Evolutionary conservation across 1,140 invertebrate species (phyloP).

Genomic region (Drosophila ohnishii): DNA sequence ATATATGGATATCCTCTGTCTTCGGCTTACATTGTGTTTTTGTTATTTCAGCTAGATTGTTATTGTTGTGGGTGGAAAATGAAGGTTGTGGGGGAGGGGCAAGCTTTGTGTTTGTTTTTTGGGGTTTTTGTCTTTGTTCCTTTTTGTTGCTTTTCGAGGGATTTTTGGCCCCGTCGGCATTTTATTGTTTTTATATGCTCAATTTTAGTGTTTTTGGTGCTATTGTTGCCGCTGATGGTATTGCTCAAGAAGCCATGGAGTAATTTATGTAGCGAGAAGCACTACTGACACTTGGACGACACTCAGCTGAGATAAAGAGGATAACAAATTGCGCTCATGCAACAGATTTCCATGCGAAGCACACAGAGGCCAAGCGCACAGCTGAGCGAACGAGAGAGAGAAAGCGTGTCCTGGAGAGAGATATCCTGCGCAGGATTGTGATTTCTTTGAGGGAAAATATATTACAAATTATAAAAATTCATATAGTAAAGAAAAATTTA

Average conservation of each 20-base stretch:
- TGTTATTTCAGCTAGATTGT: constrained; percentile 13
- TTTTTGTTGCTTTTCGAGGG: constrained; percentile 9
- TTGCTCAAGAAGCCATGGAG: constrained; percentile 61
- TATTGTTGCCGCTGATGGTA: constrained; percentile 39
- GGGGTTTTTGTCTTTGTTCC: constrained; percentile 12
- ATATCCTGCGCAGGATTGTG: constrained; percentile 33
- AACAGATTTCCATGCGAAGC: constrained; percentile 74
- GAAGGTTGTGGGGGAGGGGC: neutral
- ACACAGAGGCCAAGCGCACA: constrained; percentile 21
- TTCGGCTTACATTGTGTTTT: constrained; percentile 23
- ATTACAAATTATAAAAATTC: no score
- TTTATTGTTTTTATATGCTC: constrained; percentile 58
- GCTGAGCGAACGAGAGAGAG: constrained; percentile 8
- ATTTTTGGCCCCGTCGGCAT: constrained; percentile 13
- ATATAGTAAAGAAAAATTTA: no score
- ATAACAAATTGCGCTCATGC: constrained; percentile 79
- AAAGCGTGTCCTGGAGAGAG: constrained; percentile 8
- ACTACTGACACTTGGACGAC: constrained; percentile 73
- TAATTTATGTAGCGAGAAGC: constrained; percentile 78
- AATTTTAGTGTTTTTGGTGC: constrained; percentile 49
- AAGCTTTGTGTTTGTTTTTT: constrained; percentile 22
- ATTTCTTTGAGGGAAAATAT: neutral
- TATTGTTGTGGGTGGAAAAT: constrained; percentile 15
- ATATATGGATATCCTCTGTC: constrained; percentile 9
- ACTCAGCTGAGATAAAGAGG: constrained; percentile 79